Evolutionary conservation across 2,113 vertebrate genomes (phyloP).

Genomic region (Poecilia latipinna): DNA sequence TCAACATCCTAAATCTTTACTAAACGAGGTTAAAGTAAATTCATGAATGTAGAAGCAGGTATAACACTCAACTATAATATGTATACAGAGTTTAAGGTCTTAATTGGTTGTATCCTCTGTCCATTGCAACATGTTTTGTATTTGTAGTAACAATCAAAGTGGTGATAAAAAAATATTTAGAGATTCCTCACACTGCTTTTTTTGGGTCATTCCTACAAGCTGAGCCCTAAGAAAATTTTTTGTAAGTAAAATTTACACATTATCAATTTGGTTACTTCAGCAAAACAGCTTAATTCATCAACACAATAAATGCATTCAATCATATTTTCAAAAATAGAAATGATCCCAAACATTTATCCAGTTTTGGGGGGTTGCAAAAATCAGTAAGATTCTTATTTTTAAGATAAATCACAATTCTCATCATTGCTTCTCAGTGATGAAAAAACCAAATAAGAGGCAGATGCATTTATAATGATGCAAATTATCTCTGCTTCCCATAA

Average conservation of each 20-base stretch:
- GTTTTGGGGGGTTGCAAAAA: too few relatives aligned
- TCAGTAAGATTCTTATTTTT: too few relatives aligned
- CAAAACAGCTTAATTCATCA: too few relatives aligned
- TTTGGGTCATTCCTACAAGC: neutral
- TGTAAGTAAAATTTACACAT: too few relatives aligned
- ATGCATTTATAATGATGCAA: neutral
- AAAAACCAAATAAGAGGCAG: neutral
- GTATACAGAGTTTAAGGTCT: too few relatives aligned
- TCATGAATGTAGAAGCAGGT: too few relatives aligned
- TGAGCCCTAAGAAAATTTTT: neutral
- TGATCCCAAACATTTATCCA: too few relatives aligned
- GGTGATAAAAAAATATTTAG: neutral
- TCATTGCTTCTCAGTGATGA: neutral
- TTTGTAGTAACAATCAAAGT: neutral
- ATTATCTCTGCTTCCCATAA: neutral
- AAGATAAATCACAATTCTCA: neutral
- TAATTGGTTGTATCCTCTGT: too few relatives aligned
- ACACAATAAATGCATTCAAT: too few relatives aligned
- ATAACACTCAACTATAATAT: too few relatives aligned
- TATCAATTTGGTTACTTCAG: too few relatives aligned
- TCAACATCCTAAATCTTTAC: neutral
- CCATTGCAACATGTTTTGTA: neutral
- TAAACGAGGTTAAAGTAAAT: neutral
- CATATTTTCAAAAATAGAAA: too few relatives aligned
- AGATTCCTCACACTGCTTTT: neutral